Conservation (phyloP, 2,797 vertebrate species). For the Phaenicophaeus curvirostris region DNA sequence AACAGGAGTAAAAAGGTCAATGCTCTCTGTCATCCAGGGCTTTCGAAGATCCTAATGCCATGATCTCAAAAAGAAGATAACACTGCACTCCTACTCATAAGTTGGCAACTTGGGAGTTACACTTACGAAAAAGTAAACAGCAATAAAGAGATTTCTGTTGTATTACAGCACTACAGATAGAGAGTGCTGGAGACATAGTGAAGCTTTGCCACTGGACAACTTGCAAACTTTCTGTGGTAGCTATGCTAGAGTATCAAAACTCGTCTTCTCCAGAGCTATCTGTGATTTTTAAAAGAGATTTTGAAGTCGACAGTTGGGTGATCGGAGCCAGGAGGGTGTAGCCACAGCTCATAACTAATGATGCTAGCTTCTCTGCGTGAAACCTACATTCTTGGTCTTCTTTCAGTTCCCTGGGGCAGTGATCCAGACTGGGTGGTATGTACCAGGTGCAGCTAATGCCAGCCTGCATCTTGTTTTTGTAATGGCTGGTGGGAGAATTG, state of each 20-base stretch:
- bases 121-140: slow-evolving; percentile 2
- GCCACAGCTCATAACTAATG: neutral
- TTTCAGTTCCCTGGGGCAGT: slow-evolving; percentile 26
- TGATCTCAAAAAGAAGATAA: slow-evolving; percentile 33
- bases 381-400: neutral
- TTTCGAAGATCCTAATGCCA: slow-evolving; percentile 13
- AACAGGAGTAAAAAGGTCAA: neutral
- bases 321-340: neutral
- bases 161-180: neutral
- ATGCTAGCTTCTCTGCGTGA: neutral
- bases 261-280: slow-evolving; percentile 20
- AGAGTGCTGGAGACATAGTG: neutral
- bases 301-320: slow-evolving; percentile 26
- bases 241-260: slow-evolving; percentile 31
- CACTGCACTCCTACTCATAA: neutral
- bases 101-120: slow-evolving; percentile 6
- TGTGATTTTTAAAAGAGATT: slow-evolving; percentile 12
- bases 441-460: neutral
- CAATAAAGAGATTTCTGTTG: neutral
- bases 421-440: slow-evolving; percentile 19
- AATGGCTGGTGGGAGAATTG: slow-evolving; percentile 48
- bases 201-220: slow-evolving; percentile 27
- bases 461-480: neutral
- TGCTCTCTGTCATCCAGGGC: neutral
- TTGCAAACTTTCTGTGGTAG: neutral